Base-by-base conservation (phyloP, 2,888 invertebrate species). In the Neoaliturus tenellus region DNA sequence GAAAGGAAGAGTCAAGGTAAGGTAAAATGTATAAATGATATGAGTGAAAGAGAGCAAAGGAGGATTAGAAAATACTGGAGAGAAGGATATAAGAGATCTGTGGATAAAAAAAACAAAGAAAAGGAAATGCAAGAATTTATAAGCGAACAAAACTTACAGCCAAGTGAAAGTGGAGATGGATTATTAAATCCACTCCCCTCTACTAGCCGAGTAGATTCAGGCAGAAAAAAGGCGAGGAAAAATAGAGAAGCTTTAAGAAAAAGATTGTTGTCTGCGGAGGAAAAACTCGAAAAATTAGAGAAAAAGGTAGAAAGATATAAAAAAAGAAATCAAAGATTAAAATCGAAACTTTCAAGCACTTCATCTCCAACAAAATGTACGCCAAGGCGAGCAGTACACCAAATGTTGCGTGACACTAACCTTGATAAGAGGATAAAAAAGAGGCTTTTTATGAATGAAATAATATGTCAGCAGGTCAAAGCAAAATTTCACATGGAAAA, bases 191-290 rank as follows among this genome's bases (percentile, higher is more conserved):
- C 51, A 48, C 17, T 51, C 25, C 80, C 55, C 51, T 78, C 78
- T 71, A 82, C 82, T 20, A 69, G 82, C 23, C 71, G 28, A 69
- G 71, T 82, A 10, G 44, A 69, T 10, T 67, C 48, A 44, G 69
- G 69, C 23, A 69, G 39, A 41, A 41, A 23, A 67, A 44, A 69
- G 31, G 67, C 33, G 28, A 82, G 82, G 69, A 82, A 69, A 33
- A 62, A 48, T 33, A 25, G 33, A 31, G 51, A 51, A 80, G 20
- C 39, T 35, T 33, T 82, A 31, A 71, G 51, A 82, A 71, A 82
- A 33, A 82, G n/a, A 82, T 44, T 48, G 20, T n/a, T 58, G 35
- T 20, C 17, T 17, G 33, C 39, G 33, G 80, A 80, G 33, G 58
- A 58, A 6, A 55, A 39, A 39, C 33, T 25, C 17, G 33, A 80